These are phyloP conservation scores for Isotomurus palustris DNA, from an alignment of 2,888 invertebrate genomes.

Conservation along the genomic window DNA sequence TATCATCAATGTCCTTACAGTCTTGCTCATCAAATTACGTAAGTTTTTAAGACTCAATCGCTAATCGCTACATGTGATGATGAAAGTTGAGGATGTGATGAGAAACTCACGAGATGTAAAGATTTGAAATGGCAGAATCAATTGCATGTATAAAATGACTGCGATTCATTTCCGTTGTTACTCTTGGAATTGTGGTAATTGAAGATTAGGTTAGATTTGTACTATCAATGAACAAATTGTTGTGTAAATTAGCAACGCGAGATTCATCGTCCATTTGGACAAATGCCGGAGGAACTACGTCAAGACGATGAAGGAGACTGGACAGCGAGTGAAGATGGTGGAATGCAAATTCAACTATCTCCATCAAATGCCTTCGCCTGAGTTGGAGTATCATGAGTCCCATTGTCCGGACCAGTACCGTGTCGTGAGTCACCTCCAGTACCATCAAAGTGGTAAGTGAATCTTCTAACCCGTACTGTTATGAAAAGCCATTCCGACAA, in stretches of 20 bases:
- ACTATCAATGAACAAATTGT: too few species aligned
- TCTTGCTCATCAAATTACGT: constrained; percentile 35
- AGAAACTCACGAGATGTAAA: too few species aligned
- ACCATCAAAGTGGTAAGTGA: constrained; percentile 26
- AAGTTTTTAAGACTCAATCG: too few species aligned
- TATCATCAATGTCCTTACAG: constrained; percentile 40
- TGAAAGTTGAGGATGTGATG: too few species aligned
- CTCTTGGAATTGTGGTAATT: too few species aligned
- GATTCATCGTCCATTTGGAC: constrained; percentile 30
- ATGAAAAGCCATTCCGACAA: too few species aligned
- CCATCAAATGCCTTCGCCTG: constrained; percentile 29
- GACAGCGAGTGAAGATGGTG: constrained; percentile 15
- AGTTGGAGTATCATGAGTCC: constrained; percentile 31
- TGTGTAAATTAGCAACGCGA: constrained; percentile 34
- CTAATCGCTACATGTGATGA: too few species aligned
- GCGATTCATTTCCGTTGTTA: too few species aligned
- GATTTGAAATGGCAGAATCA: too few species aligned
- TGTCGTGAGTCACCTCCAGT: constrained; percentile 22
- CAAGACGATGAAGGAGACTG: constrained; percentile 13
- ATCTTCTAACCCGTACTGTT: too few species aligned
- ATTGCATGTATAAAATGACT: too few species aligned
- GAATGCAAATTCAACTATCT: constrained; percentile 28
- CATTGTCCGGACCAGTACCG: constrained; percentile 30
- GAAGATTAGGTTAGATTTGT: too few species aligned
- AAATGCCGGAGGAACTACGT: constrained; percentile 35